Evolutionary conservation across 2,797 vertebrate genomes (phyloP), one percentile per base, ranked within the genome.

Genomic region (Syndactyla subalaris): DNA sequence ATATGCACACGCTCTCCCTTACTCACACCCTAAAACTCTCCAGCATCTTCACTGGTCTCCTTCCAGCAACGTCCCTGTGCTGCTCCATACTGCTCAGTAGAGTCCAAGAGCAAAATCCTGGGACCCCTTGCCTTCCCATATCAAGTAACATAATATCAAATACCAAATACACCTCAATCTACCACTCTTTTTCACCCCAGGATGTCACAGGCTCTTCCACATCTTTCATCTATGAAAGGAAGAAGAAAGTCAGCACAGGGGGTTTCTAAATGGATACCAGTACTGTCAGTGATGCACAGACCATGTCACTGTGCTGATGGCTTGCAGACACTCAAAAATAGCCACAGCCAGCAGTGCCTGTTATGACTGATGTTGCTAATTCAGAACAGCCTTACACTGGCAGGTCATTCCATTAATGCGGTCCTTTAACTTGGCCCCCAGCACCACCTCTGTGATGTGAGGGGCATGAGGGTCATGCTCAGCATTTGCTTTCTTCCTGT

Each of bases 51-150:
- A 34, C n/a, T 23, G 62, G 55, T 36, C 22, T 75, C n/a, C 26
- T 12, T 76, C 74, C 89, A 79, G 77, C 59, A 65, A 30, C 38
- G 24, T 57, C 32, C 17, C 58, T 54, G 8, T 0, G 2, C 62
- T 61, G 49, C 43, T 90, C 26, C 39, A 13, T 90, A 55, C 71
- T 76, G 39, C 63, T 88, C 34, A 26, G 5, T 0, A 0, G 30
- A 66, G n/a, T 36, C 70, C 4, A 2, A 0, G 2, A 92, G 46
- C 51, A 39, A 78, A 70, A 36, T 41, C 54, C 39, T 3, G 0
- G 26, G 36, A 55, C 10, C 30, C 32, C 29, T 62, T 45, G 32
- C 22, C 0, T 81, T 94, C 36, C 39, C 34, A n/a, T 23, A 51
- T 22, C 36, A 65, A 49, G 12, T 7, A n/a, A 62, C 26, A 3